These are phyloP conservation scores for Hyppa rectilinea DNA, from an alignment of 2,888 invertebrate species.

Conservation along the genomic window DNA sequence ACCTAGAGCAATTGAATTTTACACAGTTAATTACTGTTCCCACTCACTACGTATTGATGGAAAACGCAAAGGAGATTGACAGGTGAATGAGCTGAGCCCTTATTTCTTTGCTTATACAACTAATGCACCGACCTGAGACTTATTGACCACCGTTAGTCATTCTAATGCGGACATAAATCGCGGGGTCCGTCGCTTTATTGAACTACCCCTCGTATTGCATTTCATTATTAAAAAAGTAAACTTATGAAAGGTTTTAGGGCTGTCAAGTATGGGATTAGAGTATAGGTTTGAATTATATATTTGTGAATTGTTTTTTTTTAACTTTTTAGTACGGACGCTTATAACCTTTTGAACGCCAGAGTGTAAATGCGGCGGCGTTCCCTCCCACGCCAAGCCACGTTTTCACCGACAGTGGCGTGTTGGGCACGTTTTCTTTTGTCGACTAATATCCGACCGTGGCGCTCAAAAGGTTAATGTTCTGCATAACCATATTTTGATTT, in stretches of 20 bases:
- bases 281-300: no score
- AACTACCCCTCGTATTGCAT: constrained; percentile 83
- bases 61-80: constrained; percentile 51
- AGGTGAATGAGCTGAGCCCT: constrained; percentile 54
- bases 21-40: constrained; percentile 45
- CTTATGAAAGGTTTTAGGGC: constrained; percentile 73
- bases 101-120: constrained; percentile 67
- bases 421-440: no score
- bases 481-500: no score
- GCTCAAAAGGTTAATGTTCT: no score
- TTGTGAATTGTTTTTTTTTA: no score
- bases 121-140: constrained; percentile 76
- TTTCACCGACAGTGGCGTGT: no score
- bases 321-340: no score
- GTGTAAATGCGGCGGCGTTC: no score
- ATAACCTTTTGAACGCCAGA: no score
- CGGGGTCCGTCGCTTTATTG: constrained; percentile 79
- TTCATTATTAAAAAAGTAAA: constrained; percentile 86
- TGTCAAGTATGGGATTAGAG: constrained; percentile 52
- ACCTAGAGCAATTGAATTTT: constrained; percentile 3
- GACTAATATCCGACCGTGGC: no score
- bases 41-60: constrained; percentile 29
- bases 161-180: constrained; percentile 86
- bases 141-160: constrained; percentile 85
- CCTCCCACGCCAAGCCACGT: no score